Evolutionary conservation across 2,888 invertebrate species (phyloP), one percentile per base, ranked within the genome.

Genomic region (Belgica antarctica): DNA sequence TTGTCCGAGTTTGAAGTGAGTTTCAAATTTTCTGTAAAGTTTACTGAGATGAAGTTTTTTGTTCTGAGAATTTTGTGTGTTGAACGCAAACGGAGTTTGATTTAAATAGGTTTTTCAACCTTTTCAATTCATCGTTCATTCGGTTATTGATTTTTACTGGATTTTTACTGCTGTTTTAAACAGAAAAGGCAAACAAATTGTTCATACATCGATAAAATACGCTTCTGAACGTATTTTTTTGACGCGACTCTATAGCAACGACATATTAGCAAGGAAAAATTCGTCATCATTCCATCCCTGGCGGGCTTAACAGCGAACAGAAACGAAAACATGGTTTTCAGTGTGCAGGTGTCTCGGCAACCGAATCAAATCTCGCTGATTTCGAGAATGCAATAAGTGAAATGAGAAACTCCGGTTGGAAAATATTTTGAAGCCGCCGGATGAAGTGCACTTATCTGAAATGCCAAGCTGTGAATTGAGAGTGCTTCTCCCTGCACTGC

Each of bases 161-260:
- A n/a, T n/a, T n/a, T n/a, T n/a, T n/a, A n/a, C n/a, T n/a, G n/a
- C n/a, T n/a, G n/a, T n/a, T n/a, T n/a, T n/a, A n/a, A n/a, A n/a
- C 52, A 10, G 12, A 22, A 17, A 31, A 17, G 7, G 17, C 19
- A n/a, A 52, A 52, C 22, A 22, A 22, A 12, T 52, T 52, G 22
- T 52, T 52, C 22, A 10, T 12, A 52, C 65, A 65, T 65, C 65
- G 65, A 65, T 65, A 65, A 65, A 65, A 65, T 65, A 65, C 52
- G 41, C n/a, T n/a, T n/a, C n/a, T n/a, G 34, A 31, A 31, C 34
- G 12, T 31, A n/a, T n/a, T 31, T 31, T 12, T 31, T 31, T 31
- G 34, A 5, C 34, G 34, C 52, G 41, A 10, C 65, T n/a, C n/a
- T 65, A 65, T 65, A 47, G 65, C 47, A 65, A 65, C 65, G 63